Evolutionary conservation across 2,113 vertebrate genomes (phyloP).

Genomic region (Pantherophis guttatus): DNA sequence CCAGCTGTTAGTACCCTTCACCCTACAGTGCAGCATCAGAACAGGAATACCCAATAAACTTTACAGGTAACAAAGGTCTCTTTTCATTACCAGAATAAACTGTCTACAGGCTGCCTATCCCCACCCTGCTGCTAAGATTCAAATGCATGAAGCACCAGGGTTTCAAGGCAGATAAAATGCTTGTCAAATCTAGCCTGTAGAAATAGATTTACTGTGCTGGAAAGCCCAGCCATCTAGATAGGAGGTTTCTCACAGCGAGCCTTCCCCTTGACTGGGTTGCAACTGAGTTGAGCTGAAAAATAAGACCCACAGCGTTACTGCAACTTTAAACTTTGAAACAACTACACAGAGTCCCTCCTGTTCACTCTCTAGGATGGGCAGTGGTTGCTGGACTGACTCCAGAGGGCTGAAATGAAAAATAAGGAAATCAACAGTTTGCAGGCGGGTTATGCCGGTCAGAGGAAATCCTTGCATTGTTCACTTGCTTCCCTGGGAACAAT

Average conservation of each 20-base stretch:
- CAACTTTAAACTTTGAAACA: not conserved
- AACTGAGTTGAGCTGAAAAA: not conserved
- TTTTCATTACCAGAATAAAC: not conserved
- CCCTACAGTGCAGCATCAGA: not conserved
- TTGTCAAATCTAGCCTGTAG: not conserved
- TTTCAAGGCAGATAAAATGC: not conserved
- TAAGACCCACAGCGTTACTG: not conserved
- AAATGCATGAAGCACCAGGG: not conserved
- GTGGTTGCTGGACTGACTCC: not conserved
- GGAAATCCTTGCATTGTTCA: slow-evolving; percentile 35
- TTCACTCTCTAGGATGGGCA: not conserved
- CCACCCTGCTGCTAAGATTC: too few relatives aligned
- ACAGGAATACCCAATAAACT: not conserved
- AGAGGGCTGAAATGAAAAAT: not conserved
- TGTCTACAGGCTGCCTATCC: not conserved
- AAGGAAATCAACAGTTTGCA: slow-evolving; percentile 14
- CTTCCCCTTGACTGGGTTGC: too few relatives aligned
- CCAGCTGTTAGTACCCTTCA: not conserved
- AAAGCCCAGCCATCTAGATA: not conserved
- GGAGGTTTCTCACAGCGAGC: not conserved
- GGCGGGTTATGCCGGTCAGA: slow-evolving; percentile 1
- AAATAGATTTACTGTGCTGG: not conserved
- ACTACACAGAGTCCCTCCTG: not conserved
- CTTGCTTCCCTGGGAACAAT: slow-evolving; percentile 29
- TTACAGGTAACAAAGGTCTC: not conserved